Percentiles rank a stretch among this genome's conserved stretches.
Conservation (phyloP, 2,797 vertebrate genomes). For the Poliocrania exsul region DNA sequence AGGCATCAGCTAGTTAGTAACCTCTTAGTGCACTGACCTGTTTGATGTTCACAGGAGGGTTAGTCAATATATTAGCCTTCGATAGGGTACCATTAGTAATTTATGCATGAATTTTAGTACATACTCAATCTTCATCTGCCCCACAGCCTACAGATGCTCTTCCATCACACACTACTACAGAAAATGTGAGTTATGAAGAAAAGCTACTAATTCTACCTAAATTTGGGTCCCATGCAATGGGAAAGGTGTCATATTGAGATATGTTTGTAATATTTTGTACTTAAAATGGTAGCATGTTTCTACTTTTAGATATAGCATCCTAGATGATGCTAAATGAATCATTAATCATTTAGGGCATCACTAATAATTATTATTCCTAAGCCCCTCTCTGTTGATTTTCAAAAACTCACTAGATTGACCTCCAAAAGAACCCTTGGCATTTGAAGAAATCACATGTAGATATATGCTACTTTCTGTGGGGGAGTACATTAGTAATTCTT, state of each 20-base stretch:
- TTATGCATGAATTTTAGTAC: background rate
- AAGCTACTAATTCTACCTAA: background rate
- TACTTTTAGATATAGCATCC: background rate
- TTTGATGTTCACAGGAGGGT: constrained; percentile 28
- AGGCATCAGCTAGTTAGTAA: constrained; percentile 17
- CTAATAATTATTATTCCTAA: background rate
- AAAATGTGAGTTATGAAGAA: background rate
- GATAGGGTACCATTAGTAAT: constrained; percentile 30
- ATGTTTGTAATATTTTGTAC: background rate
- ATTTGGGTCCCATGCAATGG: background rate
- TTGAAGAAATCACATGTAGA: background rate
- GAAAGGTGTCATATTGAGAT: background rate
- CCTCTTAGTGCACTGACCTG: constrained; percentile 21
- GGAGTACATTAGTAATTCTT: background rate
- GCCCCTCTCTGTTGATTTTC: background rate
- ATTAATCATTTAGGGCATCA: background rate
- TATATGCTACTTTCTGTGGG: background rate
- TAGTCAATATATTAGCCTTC: constrained; percentile 39
- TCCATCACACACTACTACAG: background rate
- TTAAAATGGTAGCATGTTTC: background rate
- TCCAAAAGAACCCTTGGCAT: background rate
- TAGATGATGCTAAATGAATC: background rate
- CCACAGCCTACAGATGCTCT: background rate
- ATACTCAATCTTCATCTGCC: background rate
- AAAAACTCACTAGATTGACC: background rate